Conservation (phyloP, 2,797 vertebrate species). For the Carapus acus region DNA sequence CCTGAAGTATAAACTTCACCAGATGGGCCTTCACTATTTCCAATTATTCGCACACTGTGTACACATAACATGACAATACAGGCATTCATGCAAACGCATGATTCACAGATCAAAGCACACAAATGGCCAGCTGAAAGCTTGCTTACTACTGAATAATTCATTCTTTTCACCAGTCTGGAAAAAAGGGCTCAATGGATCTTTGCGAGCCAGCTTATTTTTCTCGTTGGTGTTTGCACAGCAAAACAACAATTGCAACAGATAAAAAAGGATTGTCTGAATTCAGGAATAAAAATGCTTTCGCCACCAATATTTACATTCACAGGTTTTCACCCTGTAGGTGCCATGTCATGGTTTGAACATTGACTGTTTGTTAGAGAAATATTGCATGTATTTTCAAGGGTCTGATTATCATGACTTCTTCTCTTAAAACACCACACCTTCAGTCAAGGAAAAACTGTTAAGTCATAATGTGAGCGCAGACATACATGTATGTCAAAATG, state of each 20-base stretch:
- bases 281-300: slow-evolving; percentile 40
- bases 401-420: no score
- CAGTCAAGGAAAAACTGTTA: no score
- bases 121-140: slow-evolving; percentile 97
- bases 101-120: slow-evolving; percentile 98
- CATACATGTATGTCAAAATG: no score
- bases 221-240: slow-evolving; percentile 77
- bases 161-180: slow-evolving; percentile 90
- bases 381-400: no score
- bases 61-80: slow-evolving; percentile 99
- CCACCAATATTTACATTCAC: slow-evolving; percentile 11
- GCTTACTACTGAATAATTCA: slow-evolving; percentile 97
- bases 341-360: no score
- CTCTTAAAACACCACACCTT: no score
- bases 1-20: slow-evolving; percentile 91
- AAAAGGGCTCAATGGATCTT: slow-evolving; percentile 83
- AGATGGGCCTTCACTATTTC: slow-evolving; percentile 92
- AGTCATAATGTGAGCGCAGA: no score
- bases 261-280: slow-evolving; percentile 62
- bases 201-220: slow-evolving; percentile 71
- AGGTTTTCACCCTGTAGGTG: no score
- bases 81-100: slow-evolving; percentile 95
- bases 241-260: slow-evolving; percentile 70
- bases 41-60: slow-evolving; percentile 97
- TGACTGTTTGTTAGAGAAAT: no score